Evolutionary conservation across 2,113 vertebrate genomes (phyloP).

Genomic region (Cephalopterus ornatus): DNA sequence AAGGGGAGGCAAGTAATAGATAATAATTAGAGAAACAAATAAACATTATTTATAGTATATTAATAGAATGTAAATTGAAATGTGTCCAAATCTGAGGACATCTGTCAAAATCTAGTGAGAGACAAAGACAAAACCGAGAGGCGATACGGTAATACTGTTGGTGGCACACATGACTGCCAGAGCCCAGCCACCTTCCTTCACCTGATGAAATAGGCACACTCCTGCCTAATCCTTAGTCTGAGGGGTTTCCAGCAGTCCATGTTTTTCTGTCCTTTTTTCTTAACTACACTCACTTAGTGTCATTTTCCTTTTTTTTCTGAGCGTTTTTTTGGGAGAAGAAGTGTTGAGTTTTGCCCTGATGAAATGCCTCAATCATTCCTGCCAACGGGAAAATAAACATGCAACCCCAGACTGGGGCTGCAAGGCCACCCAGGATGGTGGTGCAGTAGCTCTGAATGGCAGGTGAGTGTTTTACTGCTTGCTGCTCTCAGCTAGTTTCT

Average conservation of each 20-base stretch:
- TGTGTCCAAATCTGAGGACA: neutral
- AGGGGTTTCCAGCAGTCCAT: neutral
- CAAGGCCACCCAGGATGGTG: accelerated
- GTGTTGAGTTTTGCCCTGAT: neutral
- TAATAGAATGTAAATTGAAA: neutral
- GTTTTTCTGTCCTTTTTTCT: neutral
- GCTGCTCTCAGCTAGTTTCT: neutral
- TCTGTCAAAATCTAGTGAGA: neutral
- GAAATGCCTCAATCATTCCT: neutral
- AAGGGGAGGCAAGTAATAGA: neutral
- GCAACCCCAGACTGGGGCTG: accelerated
- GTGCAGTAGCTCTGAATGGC: neutral
- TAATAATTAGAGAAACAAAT: neutral
- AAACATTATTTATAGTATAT: neutral
- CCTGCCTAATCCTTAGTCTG: neutral
- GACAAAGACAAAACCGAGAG: neutral
- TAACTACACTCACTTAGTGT: neutral
- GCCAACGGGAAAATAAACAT: neutral
- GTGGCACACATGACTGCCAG: neutral
- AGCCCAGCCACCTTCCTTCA: neutral
- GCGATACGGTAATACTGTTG: neutral
- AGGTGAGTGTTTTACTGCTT: neutral
- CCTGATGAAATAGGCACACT: accelerated
- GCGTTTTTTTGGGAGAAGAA: neutral
- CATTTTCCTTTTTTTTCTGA: neutral